These are phyloP conservation scores for Epinotia ramella DNA, from an alignment of 2,888 invertebrate genomes.

Conservation along the genomic window DNA sequence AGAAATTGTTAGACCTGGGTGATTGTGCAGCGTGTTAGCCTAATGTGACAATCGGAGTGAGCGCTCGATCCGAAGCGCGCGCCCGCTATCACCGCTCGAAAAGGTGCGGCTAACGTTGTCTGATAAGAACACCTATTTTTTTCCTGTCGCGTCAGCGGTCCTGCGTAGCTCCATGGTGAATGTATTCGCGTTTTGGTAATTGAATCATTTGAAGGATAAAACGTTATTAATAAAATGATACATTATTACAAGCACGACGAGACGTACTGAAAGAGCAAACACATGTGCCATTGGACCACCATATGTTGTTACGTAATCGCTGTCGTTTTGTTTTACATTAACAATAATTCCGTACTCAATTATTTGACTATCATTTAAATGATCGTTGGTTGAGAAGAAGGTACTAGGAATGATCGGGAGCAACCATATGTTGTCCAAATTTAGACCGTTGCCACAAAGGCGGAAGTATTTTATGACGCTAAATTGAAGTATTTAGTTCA, in stretches of 20 bases:
- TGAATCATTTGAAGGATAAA: constrained; percentile 63
- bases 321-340: constrained; percentile 59
- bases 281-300: constrained; percentile 74
- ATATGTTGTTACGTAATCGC: constrained; percentile 78
- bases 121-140: constrained; percentile 80
- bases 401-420: neutral
- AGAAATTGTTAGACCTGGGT: constrained; percentile 53
- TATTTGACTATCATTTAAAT: constrained; percentile 44
- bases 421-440: neutral
- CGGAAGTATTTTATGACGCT: constrained; percentile 33
- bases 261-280: constrained; percentile 63
- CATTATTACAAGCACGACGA: constrained; percentile 53
- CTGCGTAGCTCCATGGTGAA: constrained; percentile 67
- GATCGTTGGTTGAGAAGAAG: neutral
- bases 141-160: constrained; percentile 77
- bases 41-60: constrained; percentile 72
- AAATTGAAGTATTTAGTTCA: constrained; percentile 16
- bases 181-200: constrained; percentile 61
- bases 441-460: constrained; percentile 6
- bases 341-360: constrained; percentile 57
- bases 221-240: constrained; percentile 43
- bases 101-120: constrained; percentile 82
- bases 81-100: constrained; percentile 77
- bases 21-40: constrained; percentile 61
- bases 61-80: constrained; percentile 64